Evolutionary conservation across 2,797 vertebrate species (phyloP), one percentile per base, ranked within the genome.

Genomic region (Capromys pilorides): DNA sequence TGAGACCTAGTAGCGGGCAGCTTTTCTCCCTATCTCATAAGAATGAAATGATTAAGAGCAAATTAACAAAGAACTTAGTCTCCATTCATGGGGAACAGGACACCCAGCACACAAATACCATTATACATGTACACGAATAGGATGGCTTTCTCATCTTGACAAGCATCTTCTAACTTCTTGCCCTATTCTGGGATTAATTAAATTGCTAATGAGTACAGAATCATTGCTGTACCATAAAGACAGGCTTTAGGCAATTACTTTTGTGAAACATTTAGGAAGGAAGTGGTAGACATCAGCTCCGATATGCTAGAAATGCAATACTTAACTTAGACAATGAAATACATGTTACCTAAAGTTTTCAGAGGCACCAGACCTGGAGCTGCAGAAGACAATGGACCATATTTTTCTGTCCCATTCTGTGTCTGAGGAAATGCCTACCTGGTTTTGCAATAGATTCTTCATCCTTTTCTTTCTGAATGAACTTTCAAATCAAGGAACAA

Each of bases 201-300:
- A 69, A 86, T 71, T 71, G 69, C 83, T 94, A 95, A 96, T 86
- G 51, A 88, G 33, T 45, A 86, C 88, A 67, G 49, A 69, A 54
- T 61, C 75, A 86, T 39, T 33, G 82, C 59, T 59, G 16, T 57
- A 86, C 39, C 62, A 73, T 10, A 28, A n/a, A 73, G 87, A 79
- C 57, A 90, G 36, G 39, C 78, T 85, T 94, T 80, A 81, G 39
- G 33, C 49, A 90, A 67, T 93, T 88, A 88, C 80, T 91, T 41
- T 82, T 86, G 14, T 39, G 78, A 94, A 88, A 80, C 36, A 59
- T 86, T 94, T 84, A 69, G n/a, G 19, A 78, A 49, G 79, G 14
- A 77, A n/a, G 41, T 78, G 19, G 59, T 93, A 62, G 36, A 89
- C 61, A 64, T 85, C 62, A 51, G 51, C 59, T 87, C 21, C 77